Conservation (phyloP, 2,797 vertebrate species). For the Enteromius unitaeniatus region DNA sequence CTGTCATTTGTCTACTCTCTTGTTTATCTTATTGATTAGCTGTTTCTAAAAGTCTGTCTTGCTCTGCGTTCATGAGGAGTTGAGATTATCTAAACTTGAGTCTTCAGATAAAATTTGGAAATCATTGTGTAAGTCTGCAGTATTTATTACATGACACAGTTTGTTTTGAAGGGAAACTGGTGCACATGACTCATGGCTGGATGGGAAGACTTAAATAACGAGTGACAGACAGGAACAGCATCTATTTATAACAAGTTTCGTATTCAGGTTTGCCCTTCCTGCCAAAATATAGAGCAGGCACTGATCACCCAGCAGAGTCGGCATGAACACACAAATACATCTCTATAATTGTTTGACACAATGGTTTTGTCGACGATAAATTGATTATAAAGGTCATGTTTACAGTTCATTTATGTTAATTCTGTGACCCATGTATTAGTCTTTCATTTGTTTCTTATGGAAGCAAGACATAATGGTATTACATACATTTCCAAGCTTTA, state of each 20-base stretch:
- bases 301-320: constrained; percentile 62
- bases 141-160: constrained; percentile 44
- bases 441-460: neutral
- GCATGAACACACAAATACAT: constrained; percentile 58
- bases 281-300: constrained; percentile 64
- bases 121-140: constrained; percentile 19
- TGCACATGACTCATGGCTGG: constrained; percentile 47
- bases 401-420: too few relatives aligned
- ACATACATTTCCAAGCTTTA: neutral
- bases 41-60: neutral
- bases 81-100: constrained; percentile 22
- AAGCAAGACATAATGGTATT: neutral
- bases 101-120: constrained; percentile 30
- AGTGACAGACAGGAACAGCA: constrained; percentile 62
- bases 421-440: neutral
- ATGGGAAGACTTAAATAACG: constrained; percentile 50
- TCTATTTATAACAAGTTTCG: constrained; percentile 81
- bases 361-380: neutral
- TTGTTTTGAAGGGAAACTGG: constrained; percentile 61
- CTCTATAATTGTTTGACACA: neutral
- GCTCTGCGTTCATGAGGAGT: neutral
- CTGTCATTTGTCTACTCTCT: constrained; percentile 4
- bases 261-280: constrained; percentile 78
- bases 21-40: constrained; percentile 15
- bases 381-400: neutral